Evolutionary conservation across 2,113 vertebrate genomes (phyloP).

Genomic region (Oophaga pumilio): DNA sequence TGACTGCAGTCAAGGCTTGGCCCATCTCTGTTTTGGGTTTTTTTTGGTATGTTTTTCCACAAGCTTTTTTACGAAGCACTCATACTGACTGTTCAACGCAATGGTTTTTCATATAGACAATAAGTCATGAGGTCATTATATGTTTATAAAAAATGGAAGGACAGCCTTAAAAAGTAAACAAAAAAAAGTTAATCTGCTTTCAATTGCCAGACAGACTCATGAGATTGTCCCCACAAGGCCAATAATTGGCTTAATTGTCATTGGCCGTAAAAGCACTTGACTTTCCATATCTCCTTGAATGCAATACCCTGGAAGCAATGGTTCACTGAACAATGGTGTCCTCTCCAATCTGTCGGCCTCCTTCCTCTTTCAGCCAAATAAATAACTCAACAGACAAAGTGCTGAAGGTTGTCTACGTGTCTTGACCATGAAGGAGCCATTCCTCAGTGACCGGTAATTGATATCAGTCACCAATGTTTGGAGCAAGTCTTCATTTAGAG

Average conservation of each 20-base stretch:
- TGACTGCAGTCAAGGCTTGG: no score
- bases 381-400: conserved; percentile 38
- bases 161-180: neutral
- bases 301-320: neutral
- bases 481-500: conserved; percentile 27
- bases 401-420: conserved; percentile 15
- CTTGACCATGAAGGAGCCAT: conserved; percentile 29
- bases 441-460: conserved; percentile 38
- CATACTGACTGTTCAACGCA: no score
- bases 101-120: no score
- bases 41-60: no score
- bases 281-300: neutral
- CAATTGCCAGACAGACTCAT: neutral
- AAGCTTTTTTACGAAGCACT: no score
- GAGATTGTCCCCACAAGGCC: neutral
- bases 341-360: neutral
- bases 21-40: no score
- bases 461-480: conserved; percentile 37
- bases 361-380: conserved; percentile 4
- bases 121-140: no score
- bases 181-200: neutral
- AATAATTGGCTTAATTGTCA: neutral
- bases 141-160: neutral
- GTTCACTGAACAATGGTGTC: neutral
- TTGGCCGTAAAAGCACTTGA: neutral